Base-by-base conservation (phyloP, 2,888 invertebrate genomes). In the Oxyteleia sp. region DNA sequence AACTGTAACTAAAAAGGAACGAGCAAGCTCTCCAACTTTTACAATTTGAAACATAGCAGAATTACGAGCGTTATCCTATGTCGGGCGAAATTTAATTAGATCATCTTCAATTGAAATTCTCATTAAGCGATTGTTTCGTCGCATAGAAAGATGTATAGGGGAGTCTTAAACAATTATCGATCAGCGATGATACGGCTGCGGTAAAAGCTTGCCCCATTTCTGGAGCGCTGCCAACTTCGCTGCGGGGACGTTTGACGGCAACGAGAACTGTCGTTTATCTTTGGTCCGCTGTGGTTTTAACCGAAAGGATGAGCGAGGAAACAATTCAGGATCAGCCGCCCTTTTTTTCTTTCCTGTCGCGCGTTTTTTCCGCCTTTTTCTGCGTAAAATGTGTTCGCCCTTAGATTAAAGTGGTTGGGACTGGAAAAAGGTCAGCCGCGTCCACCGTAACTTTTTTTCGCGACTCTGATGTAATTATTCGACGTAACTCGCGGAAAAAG, bases 241-340 rank as follows among this genome's bases (percentile, higher is more conserved):
- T 49, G 86, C 87, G 86, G 86, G 85, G 88, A 87, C 85, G 85
- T 87, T 88, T 87, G 86, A 90, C 87, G 87, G 86, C 85, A 86
- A 87, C 88, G 87, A 87, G 89, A 90, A 90, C 87, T 86, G 87
- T 89, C 88, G 88, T 88, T 89, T 88, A 87, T 88, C 87, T 88
- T 87, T 85, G 83, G 85, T 43, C 11, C 29, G 35, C 18, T 61
- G 35, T 45, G 57, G 18, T 35, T 69, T 69, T 41, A 45, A 32
- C 35, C 26, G 26, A 55, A 69, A 41, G 16, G 16, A 41, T 13
- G 20, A 29, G 13, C 82, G 64, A 38, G 61, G 29, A 72, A 49
- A 32, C 66, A 69, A 61, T 32, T 43, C 23, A 5, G 23, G 23
- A 23, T 23, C 2, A 23, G 5, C 23, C 23, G n/a, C n/a, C n/a